Percentiles rank a stretch among this genome's conserved stretches.
Evolutionary conservation across 2,113 vertebrate species (phyloP).

Genomic region (Ceratotherium simum): DNA sequence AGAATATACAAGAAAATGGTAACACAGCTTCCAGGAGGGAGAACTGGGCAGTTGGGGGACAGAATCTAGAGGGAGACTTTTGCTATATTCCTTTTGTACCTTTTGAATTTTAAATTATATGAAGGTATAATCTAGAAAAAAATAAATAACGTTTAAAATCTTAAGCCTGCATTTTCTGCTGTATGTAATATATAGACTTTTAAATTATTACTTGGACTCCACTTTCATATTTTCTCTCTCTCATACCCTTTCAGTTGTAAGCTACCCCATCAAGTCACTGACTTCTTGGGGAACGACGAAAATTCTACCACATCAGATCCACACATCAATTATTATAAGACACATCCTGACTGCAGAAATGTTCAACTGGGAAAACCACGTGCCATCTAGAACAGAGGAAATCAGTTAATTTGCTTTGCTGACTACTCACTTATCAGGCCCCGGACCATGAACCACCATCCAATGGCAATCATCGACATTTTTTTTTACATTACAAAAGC

Average conservation of each 20-base stretch:
- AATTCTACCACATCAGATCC: neutral
- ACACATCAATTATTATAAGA: neutral
- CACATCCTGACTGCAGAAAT: neutral
- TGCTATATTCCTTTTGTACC: neutral
- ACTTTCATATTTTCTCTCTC: neutral
- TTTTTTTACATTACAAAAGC: neutral
- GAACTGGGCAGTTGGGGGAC: neutral
- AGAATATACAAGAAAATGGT: neutral
- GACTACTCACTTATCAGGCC: neutral
- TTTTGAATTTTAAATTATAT: neutral
- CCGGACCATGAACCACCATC: neutral
- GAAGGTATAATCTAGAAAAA: neutral
- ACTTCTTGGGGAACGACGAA: neutral
- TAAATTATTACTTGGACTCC: neutral
- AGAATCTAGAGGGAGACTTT: neutral
- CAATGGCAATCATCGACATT: neutral
- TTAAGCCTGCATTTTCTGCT: slow-evolving; percentile 5
- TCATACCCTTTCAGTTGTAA: neutral
- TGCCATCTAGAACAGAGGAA: neutral
- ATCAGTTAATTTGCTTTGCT: neutral
- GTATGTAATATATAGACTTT: neutral
- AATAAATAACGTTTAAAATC: neutral
- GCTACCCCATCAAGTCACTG: neutral
- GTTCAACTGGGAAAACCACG: neutral
- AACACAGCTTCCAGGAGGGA: neutral